Conservation (phyloP, 2,797 vertebrate species). For the Ispidina lecontei region DNA sequence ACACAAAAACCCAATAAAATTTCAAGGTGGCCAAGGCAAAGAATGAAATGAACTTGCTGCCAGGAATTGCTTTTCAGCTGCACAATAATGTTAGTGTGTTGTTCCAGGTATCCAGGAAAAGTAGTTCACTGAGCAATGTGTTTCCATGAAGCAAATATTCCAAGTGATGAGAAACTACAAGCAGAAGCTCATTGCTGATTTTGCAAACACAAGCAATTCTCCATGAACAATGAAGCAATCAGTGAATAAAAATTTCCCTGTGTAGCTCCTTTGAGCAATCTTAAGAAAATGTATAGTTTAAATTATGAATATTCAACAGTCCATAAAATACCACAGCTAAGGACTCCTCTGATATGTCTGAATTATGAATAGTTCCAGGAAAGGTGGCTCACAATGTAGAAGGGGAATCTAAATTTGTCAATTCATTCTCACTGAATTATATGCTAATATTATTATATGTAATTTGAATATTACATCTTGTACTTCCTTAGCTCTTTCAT, state of each 20-base stretch:
- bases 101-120: neutral
- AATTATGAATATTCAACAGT: conserved; percentile 53
- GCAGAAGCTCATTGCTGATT: conserved; percentile 3
- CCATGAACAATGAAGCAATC: conserved; percentile 15
- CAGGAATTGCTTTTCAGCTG: neutral
- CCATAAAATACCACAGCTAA: conserved; percentile 29
- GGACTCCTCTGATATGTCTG: neutral
- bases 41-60: neutral
- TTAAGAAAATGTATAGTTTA: conserved; percentile 33
- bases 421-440: conserved; percentile 12
- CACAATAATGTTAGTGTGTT: neutral
- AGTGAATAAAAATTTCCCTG: conserved; percentile 23
- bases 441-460: neutral
- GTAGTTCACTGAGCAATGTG: neutral
- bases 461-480: conserved; percentile 4
- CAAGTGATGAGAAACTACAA: neutral
- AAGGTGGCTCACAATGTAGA: neutral
- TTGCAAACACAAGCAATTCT: conserved; percentile 25
- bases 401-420: conserved; percentile 30
- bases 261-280: neutral
- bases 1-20: neutral
- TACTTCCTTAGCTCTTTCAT: neutral
- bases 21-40: neutral
- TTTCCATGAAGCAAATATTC: neutral
- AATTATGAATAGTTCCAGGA: conserved; percentile 43